Conservation (phyloP, 2,888 invertebrate genomes). For the Hirtodrosophila confusa region DNA sequence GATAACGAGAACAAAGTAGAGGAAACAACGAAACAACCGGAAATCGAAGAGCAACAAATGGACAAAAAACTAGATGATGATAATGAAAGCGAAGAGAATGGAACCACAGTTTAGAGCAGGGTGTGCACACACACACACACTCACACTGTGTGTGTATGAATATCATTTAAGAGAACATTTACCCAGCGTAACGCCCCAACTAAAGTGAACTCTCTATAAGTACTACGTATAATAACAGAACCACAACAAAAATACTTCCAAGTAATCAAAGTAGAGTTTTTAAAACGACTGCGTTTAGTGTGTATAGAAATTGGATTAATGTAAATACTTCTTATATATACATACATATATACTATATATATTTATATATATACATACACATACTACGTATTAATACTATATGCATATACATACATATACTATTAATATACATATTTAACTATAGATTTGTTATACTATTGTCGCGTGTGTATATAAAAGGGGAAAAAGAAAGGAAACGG, state of each 20-base stretch:
- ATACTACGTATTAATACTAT: no score
- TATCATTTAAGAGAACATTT: constrained; percentile 33
- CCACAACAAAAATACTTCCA: constrained; percentile 61
- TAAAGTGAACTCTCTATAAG: constrained; percentile 12
- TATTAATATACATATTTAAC: constrained; percentile 18
- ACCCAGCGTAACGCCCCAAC: constrained; percentile 34
- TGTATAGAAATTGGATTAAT: constrained; percentile 32
- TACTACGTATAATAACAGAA: constrained; percentile 26
- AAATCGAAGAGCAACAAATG: constrained; percentile 25
- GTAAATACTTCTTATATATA: constrained; percentile 40
- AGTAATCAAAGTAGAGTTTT: constrained; percentile 66
- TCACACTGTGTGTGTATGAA: neutral
- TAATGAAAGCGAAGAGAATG: constrained; percentile 13
- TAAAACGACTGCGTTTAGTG: constrained; percentile 66
- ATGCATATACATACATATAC: constrained; percentile 22
- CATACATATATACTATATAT: constrained; percentile 5
- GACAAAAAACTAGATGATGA: constrained; percentile 2
- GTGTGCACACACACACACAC: no score
- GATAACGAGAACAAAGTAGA: neutral
- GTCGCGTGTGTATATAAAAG: constrained; percentile 33
- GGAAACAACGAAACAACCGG: constrained; percentile 9
- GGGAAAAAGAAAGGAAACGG: neutral
- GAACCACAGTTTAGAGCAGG: constrained; percentile 35
- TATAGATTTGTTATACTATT: constrained; percentile 47
- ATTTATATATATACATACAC: constrained; percentile 15